Base-by-base conservation (phyloP, 2,797 vertebrate species). In the Petrocephalus sullivani region DNA sequence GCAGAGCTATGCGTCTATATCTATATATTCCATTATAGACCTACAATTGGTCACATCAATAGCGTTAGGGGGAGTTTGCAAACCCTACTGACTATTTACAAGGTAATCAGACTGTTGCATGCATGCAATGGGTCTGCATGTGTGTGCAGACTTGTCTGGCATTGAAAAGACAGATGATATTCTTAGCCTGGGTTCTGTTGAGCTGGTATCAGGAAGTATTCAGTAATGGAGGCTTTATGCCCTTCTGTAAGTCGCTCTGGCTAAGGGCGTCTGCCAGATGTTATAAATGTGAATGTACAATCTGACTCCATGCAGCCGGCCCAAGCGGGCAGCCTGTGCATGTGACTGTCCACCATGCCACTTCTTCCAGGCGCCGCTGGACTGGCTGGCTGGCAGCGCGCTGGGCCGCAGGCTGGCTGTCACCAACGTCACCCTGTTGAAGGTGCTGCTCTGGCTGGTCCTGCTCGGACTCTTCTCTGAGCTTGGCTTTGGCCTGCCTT, bases 401-500 rank as follows among this genome's bases (percentile, higher is more conserved):
- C 51, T 94, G 46, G 95, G 95, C 28, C 91, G 90, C 37, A 95
- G 92, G 1, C 37, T 94, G 19, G 90, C 93, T 58, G 58, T 95
- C 46, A 93, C 93, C 2, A 96, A 95, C 87, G 37, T 97, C 67
- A 95, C 92, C 28, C 78, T 97, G 90, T 88, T 98, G 14, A 98
- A 98, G 93, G 91, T 98, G 90, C 93, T 98, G 67, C 95, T 99
- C 86, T 99, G 98, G 98, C 91, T 97, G 90, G 96, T 98, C 81
- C 93, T 99, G 67, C 95, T 98, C 6, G 97, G 97, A 49, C 95
- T 99, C 19, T 98, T 99, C 90, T 93, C 90, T 10, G 97, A 99
- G 89, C 94, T 99, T 89, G 96, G 97, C 87, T 98, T 99, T 49
- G 98, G 97, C 21, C 92, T 98, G 91, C 96, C 95, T 0, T 99